Evolutionary conservation across 2,797 vertebrate genomes (phyloP).

Genomic region (Cryptoprocta ferox): DNA sequence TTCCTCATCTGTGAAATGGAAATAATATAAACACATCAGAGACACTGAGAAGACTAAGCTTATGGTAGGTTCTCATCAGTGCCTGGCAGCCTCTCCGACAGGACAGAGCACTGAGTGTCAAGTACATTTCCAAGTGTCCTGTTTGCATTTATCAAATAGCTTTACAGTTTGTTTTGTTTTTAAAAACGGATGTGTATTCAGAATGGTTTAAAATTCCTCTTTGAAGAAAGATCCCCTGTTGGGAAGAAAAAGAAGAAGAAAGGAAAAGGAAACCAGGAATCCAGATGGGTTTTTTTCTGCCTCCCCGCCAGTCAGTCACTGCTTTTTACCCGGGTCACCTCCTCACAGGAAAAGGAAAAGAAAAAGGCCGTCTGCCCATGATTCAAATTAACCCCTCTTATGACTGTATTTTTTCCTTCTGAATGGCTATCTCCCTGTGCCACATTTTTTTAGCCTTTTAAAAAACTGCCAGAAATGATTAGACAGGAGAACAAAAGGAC

Average conservation of each 20-base stretch:
- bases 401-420: background rate
- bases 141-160: background rate
- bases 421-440: slow-evolving; percentile 49
- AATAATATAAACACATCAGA: background rate
- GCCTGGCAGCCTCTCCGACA: background rate
- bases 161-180: background rate
- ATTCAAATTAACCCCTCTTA: slow-evolving; percentile 59
- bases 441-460: slow-evolving; percentile 56
- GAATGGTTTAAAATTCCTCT: slow-evolving; percentile 38
- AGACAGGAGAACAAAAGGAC: slow-evolving; percentile 62
- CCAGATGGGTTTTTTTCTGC: background rate
- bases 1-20: background rate
- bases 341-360: background rate
- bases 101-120: background rate
- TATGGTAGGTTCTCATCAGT: accelerated
- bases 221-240: background rate
- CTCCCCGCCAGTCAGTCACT: no score
- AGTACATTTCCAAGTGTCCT: background rate
- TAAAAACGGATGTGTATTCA: background rate
- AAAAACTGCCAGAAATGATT: slow-evolving; percentile 55
- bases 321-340: background rate
- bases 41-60: background rate
- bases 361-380: background rate
- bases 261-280: background rate
- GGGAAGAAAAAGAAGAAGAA: background rate